phyloP scores from a whole-genome alignment of 2,888 invertebrate species.

The Tridacna gigas region DNA sequence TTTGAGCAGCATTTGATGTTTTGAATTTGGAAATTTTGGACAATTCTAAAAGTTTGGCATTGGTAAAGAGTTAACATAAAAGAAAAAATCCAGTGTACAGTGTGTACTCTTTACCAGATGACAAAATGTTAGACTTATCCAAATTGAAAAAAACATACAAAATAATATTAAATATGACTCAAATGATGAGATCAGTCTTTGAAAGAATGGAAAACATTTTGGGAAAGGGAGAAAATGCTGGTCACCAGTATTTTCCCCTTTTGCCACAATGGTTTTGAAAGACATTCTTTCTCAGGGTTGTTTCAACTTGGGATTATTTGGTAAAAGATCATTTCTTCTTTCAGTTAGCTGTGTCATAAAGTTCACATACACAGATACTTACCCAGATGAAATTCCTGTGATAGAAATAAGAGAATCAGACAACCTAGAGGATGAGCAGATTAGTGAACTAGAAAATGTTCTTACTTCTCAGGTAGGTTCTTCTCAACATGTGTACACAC shows the following conservation, averaged over 20 bases:
- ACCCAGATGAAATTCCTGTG: constrained; percentile 94
- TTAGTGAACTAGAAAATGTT: constrained; percentile 71
- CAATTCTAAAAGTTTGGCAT: no score
- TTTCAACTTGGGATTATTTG: not conserved
- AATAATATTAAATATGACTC: not conserved
- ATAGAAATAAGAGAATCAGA: constrained; percentile 89
- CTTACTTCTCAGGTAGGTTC: constrained; percentile 76
- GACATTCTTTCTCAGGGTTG: not conserved
- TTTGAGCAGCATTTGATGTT: no score
- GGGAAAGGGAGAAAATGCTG: not conserved
- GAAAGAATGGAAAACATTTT: not conserved
- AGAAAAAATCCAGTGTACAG: no score
- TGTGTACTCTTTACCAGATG: no score
- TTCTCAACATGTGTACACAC: not conserved
- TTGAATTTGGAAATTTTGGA: no score
- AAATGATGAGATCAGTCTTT: not conserved
- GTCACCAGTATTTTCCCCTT: not conserved
- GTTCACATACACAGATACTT: constrained; percentile 93
- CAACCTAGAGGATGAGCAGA: constrained; percentile 88
- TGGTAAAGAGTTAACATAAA: no score
- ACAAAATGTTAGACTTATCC: no score
- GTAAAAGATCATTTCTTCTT: not conserved
- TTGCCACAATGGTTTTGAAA: not conserved
- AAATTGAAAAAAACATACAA: not conserved
- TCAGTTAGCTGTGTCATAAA: constrained; percentile 90